phyloP scores from a whole-genome alignment of 2,797 vertebrate species.

The Pterois miles region DNA sequence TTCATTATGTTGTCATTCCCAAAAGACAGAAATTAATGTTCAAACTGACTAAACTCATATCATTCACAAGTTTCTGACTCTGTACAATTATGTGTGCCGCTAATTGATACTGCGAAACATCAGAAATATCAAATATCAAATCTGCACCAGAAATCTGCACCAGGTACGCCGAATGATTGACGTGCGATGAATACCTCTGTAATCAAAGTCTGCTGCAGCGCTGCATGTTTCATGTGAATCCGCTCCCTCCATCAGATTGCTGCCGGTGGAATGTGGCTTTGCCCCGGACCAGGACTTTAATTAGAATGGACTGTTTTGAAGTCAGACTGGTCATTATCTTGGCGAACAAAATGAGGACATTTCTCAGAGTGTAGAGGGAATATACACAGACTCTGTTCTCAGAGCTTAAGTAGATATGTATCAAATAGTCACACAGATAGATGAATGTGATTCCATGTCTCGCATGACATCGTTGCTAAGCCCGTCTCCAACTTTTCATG shows the following conservation, averaged over 20 bases:
- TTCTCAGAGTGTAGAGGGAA: slow-evolving; percentile 55
- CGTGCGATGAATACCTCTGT: slow-evolving; percentile 54
- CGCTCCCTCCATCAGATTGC: slow-evolving; percentile 71
- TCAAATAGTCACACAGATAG: slow-evolving; percentile 62
- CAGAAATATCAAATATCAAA: slow-evolving; percentile 50
- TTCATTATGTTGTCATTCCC: not conserved
- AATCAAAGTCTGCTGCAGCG: slow-evolving; percentile 65
- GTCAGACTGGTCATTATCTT: slow-evolving; percentile 68
- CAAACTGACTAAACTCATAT: not conserved
- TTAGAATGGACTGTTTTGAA: slow-evolving; percentile 77
- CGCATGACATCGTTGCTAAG: slow-evolving; percentile 56
- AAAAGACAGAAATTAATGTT: slow-evolving; percentile 14
- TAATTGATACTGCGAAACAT: slow-evolving; percentile 31
- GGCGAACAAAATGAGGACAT: slow-evolving; percentile 52
- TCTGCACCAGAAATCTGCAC: slow-evolving; percentile 27
- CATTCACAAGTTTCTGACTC: not conserved
- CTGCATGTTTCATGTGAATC: slow-evolving; percentile 62
- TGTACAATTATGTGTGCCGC: not conserved
- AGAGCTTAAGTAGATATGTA: slow-evolving; percentile 60
- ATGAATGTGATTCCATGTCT: slow-evolving; percentile 64
- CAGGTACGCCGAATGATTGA: slow-evolving; percentile 61
- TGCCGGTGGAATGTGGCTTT: slow-evolving; percentile 69
- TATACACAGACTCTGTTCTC: slow-evolving; percentile 50
- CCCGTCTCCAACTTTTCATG: slow-evolving; percentile 52
- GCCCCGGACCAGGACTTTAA: slow-evolving; percentile 69